Evolutionary conservation across 2,113 vertebrate genomes (phyloP).

Genomic region (Ivindomyrus marchei): DNA sequence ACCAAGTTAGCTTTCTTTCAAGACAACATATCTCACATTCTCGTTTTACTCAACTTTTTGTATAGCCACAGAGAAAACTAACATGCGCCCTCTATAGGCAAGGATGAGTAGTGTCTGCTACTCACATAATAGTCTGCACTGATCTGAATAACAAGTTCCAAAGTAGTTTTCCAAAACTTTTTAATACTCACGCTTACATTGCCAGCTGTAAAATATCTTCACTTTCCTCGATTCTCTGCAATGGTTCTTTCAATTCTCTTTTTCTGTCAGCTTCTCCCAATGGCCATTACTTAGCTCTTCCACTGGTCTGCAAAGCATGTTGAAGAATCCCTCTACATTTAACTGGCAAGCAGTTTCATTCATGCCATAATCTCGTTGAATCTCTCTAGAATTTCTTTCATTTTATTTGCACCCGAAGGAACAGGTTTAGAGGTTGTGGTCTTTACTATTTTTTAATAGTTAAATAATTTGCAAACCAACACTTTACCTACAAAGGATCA

Average conservation of each 20-base stretch:
- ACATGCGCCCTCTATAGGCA: background rate
- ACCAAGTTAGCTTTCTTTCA: background rate
- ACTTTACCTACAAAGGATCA: background rate
- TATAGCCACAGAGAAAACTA: background rate
- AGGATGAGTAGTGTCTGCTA: background rate
- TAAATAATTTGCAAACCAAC: background rate
- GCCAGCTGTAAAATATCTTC: background rate
- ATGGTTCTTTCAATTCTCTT: background rate
- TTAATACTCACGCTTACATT: background rate
- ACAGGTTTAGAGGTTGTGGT: background rate
- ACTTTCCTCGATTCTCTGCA: background rate
- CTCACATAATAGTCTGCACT: background rate
- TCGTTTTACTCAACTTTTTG: background rate
- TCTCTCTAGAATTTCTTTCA: background rate
- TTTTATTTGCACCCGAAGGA: background rate
- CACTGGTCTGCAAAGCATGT: background rate
- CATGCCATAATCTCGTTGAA: background rate
- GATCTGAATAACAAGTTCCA: background rate
- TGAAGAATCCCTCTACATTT: background rate
- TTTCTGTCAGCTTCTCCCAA: background rate
- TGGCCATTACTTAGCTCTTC: background rate
- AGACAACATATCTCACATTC: background rate
- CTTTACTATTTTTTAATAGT: background rate
- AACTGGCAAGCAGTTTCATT: background rate
- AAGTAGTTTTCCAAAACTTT: background rate